Conservation (phyloP, 1,140 invertebrate species). For the Listronotus oregonensis region DNA sequence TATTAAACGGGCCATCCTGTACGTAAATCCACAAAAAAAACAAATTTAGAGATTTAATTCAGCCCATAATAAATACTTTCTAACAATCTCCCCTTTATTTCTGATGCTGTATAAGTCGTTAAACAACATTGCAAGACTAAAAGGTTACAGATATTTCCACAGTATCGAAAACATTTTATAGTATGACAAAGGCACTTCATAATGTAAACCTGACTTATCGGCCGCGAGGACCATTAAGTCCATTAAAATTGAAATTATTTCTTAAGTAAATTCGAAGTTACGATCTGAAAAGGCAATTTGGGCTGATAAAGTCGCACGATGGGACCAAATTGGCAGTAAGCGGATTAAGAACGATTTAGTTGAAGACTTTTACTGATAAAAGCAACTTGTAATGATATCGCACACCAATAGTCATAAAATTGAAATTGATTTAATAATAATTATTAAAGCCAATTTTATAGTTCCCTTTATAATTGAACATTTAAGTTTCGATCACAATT, state of each 20-base stretch:
- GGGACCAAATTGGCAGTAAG: conserved; percentile 39
- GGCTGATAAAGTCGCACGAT: conserved; percentile 30
- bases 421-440: no score
- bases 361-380: conserved; percentile 20
- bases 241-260: conserved; percentile 41
- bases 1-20: no score
- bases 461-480: no score
- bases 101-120: background rate
- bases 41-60: no score
- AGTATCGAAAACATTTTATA: conserved; percentile 38
- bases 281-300: conserved; percentile 37
- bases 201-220: conserved; percentile 35
- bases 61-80: no score
- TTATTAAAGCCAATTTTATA: no score
- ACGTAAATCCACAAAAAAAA: no score
- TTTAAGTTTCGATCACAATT: no score
- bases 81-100: no score
- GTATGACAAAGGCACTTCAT: conserved; percentile 39
- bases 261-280: conserved; percentile 41
- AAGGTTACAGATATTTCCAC: conserved; percentile 26
- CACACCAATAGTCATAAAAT: no score
- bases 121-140: conserved; percentile 24
- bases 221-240: conserved; percentile 34
- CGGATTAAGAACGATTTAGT: conserved; percentile 33
- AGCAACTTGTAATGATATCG: no score